Evolutionary conservation across 2,113 vertebrate species (phyloP).

Genomic region (Phalacrocorax carbo): DNA sequence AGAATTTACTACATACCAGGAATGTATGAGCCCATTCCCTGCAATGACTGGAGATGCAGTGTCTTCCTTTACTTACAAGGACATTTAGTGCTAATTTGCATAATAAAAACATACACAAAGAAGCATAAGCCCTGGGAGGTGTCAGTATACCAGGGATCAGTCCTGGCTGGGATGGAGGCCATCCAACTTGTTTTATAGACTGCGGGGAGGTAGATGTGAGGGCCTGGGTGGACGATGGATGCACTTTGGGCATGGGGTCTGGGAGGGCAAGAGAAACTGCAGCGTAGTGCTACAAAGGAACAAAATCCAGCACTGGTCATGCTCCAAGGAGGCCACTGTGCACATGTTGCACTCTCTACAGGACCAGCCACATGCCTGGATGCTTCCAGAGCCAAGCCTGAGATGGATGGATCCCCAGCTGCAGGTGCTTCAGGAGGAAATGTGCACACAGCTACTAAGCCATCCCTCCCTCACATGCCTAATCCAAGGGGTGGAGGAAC

Average conservation of each 20-base stretch:
- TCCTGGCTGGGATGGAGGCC: background rate
- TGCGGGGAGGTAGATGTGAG: background rate
- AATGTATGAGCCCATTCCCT: background rate
- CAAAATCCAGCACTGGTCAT: background rate
- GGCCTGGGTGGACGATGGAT: background rate
- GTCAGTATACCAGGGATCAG: background rate
- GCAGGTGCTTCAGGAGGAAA: background rate
- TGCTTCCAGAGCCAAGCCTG: background rate
- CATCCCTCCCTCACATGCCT: fast-evolving
- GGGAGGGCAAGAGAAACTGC: background rate
- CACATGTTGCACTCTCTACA: background rate
- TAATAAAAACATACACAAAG: background rate
- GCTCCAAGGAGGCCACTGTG: background rate
- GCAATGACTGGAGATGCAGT: background rate
- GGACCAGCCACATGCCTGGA: background rate
- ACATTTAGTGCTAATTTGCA: background rate
- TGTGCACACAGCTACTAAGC: fast-evolving
- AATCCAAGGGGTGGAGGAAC: background rate
- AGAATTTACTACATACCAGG: background rate
- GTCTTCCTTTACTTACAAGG: background rate
- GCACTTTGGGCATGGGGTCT: background rate
- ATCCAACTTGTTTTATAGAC: background rate
- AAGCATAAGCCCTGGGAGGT: background rate
- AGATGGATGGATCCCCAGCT: background rate
- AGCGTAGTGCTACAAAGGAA: background rate